Percentiles rank a stretch among this genome's conserved stretches.
Evolutionary conservation across 2,113 vertebrate species (phyloP).

Genomic region (Trichechus manatus): DNA sequence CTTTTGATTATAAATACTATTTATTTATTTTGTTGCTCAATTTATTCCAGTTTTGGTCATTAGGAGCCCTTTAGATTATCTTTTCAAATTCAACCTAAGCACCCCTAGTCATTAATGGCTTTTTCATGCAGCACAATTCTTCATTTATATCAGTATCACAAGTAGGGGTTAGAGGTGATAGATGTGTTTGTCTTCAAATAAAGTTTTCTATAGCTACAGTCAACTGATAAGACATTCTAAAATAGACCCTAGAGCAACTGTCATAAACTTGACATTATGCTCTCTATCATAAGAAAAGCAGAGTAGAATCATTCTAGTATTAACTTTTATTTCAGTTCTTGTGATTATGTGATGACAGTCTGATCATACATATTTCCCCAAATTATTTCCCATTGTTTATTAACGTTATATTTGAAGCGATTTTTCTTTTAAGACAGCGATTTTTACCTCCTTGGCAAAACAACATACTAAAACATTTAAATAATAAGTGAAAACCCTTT

Average conservation of each 20-base stretch:
- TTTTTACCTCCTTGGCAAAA: conserved; percentile 72
- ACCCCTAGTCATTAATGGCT: conserved; percentile 8
- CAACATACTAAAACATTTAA: conserved; percentile 30
- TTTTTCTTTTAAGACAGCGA: conserved; percentile 66
- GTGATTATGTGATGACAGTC: conserved; percentile 29
- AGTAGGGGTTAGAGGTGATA: conserved; percentile 74
- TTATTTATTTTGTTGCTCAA: conserved; percentile 21
- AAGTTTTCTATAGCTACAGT: conserved; percentile 78
- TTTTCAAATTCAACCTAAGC: conserved; percentile 7
- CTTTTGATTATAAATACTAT: neutral
- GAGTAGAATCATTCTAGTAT: conserved; percentile 50
- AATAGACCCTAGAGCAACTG: conserved; percentile 76
- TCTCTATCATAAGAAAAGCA: conserved; percentile 57
- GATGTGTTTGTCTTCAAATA: conserved; percentile 78
- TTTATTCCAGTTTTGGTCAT: conserved; percentile 20
- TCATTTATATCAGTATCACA: conserved; percentile 60
- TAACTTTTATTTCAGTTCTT: conserved; percentile 24
- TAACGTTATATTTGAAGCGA: conserved; percentile 68
- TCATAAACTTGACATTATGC: conserved; percentile 72
- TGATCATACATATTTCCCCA: neutral
- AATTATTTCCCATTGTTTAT: conserved; percentile 10
- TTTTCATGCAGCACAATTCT: conserved; percentile 23
- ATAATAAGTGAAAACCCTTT: conserved; percentile 58
- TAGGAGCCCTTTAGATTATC: neutral
- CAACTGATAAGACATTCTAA: conserved; percentile 81